phyloP scores from a whole-genome alignment of 2,888 invertebrate genomes.

The Mesorhabditis sp. region DNA sequence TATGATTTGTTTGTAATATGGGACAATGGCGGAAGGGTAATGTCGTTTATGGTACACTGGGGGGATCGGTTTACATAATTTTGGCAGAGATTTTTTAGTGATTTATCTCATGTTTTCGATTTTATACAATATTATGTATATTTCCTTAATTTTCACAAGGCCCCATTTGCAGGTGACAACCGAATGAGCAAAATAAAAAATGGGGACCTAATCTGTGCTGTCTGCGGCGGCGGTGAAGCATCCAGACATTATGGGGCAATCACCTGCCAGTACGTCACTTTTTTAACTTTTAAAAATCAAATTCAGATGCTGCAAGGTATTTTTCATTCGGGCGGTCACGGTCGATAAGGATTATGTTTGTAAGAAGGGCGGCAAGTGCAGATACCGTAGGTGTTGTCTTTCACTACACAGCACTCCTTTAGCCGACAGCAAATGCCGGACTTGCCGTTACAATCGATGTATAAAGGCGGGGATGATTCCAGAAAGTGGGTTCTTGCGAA shows the following conservation, averaged over 20 bases:
- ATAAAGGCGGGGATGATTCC: constrained; percentile 2
- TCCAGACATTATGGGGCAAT: constrained; percentile 4
- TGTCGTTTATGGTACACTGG: no score
- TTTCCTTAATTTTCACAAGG: no score
- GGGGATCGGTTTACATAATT: no score
- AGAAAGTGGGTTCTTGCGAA: not conserved
- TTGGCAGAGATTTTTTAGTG: no score
- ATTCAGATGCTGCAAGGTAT: not conserved
- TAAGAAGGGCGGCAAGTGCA: not conserved
- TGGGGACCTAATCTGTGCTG: not conserved
- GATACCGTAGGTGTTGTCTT: not conserved
- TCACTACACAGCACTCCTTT: not conserved
- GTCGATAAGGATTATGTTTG: not conserved
- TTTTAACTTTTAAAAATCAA: not conserved
- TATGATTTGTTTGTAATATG: no score
- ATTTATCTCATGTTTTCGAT: no score
- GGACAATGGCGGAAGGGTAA: no score
- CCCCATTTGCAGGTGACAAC: no score
- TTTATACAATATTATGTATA: no score
- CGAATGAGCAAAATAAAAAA: no score
- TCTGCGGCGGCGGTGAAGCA: not conserved
- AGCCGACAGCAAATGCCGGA: constrained; percentile 3
- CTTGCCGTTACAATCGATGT: constrained; percentile 2
- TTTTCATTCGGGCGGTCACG: constrained; percentile 2
- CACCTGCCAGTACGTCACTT: not conserved